phyloP scores from a whole-genome alignment of 2,888 invertebrate species.

The Pherbina coryleti region DNA sequence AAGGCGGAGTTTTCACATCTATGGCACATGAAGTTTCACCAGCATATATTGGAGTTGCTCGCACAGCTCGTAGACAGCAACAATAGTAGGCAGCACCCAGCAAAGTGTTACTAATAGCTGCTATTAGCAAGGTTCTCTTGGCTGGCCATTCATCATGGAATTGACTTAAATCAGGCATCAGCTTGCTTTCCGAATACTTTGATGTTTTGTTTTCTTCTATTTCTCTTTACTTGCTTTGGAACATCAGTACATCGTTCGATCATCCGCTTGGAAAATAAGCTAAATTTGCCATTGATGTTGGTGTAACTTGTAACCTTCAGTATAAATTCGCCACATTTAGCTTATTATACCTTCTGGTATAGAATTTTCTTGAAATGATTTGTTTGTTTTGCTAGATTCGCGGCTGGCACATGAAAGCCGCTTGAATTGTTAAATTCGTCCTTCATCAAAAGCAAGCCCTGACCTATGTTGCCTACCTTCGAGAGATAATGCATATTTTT shows the following conservation, averaged over 20 bases:
- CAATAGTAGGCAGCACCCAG: not conserved
- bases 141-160: not conserved
- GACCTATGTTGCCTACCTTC: constrained; percentile 51
- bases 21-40: not conserved
- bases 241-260: too few species aligned
- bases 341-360: not conserved
- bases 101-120: not conserved
- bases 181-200: not conserved
- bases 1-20: constrained; percentile 11
- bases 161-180: constrained; percentile 8
- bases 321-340: not conserved
- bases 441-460: constrained; percentile 59
- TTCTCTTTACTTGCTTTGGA: not conserved
- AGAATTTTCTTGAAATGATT: constrained; percentile 19
- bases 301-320: not conserved
- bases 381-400: not conserved
- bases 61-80: not conserved
- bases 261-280: not conserved
- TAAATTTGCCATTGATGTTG: not conserved
- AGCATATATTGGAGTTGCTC: not conserved
- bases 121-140: not conserved
- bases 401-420: not conserved
- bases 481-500: constrained; percentile 1
- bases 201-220: too few species aligned
- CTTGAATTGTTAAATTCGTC: not conserved